phyloP scores from a whole-genome alignment of 2,797 vertebrate species.

The Craterocephalus amniculus region DNA sequence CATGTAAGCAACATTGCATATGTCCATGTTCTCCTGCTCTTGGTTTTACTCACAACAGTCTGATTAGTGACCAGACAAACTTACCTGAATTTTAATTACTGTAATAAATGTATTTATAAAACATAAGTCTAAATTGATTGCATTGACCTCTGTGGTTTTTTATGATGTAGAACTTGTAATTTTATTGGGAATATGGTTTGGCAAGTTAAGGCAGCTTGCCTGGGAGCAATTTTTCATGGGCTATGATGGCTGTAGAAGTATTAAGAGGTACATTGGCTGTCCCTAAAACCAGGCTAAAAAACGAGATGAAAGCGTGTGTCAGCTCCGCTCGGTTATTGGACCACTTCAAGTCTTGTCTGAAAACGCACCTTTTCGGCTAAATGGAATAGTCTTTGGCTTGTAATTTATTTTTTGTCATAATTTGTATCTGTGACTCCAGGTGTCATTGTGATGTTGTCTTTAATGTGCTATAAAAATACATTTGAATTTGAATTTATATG shows the following conservation, averaged over 20 bases:
- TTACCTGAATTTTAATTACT: conserved; percentile 20
- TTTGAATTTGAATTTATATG: too few relatives aligned
- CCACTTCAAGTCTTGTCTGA: too few relatives aligned
- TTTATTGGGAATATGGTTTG: not conserved
- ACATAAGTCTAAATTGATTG: not conserved
- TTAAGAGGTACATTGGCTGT: not conserved
- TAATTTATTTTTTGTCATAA: too few relatives aligned
- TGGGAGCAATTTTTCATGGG: not conserved
- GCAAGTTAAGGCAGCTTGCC: not conserved
- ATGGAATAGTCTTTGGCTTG: too few relatives aligned
- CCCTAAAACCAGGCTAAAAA: too few relatives aligned
- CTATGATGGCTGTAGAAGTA: not conserved
- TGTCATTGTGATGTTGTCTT: too few relatives aligned
- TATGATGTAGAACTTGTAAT: not conserved
- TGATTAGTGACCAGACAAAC: conserved; percentile 30
- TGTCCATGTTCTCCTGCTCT: not conserved
- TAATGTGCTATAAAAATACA: too few relatives aligned
- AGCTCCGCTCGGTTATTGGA: too few relatives aligned
- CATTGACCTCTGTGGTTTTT: not conserved
- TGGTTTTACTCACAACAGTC: not conserved
- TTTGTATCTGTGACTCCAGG: too few relatives aligned
- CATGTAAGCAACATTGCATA: conserved; percentile 8
- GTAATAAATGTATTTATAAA: conserved; percentile 3
- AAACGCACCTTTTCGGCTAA: too few relatives aligned
- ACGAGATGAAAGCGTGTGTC: too few relatives aligned